Percentiles rank a stretch among this genome's conserved stretches.
These are phyloP conservation scores for Drosophila pseudotakahashii DNA, from an alignment of 2,888 invertebrate genomes.

Conservation along the genomic window DNA sequence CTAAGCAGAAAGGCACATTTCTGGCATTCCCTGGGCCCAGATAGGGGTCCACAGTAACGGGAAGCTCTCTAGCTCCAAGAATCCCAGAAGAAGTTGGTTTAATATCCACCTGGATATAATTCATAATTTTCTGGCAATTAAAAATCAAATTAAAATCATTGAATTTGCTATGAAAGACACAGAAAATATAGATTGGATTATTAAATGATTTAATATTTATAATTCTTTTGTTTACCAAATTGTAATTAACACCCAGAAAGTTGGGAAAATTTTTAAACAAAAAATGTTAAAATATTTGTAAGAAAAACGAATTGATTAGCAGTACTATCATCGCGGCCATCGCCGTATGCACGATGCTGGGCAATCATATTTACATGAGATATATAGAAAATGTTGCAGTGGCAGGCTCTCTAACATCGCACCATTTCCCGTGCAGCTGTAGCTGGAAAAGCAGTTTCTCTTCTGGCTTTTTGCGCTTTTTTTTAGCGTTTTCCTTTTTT, in stretches of 20 bases:
- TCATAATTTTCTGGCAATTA: too few relatives aligned
- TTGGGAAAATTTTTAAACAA: too few relatives aligned
- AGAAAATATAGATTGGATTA: too few relatives aligned
- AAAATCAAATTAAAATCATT: too few relatives aligned
- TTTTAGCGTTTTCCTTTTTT: not conserved
- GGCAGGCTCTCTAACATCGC: constrained; percentile 36
- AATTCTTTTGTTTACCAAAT: too few relatives aligned
- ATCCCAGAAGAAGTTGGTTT: not conserved
- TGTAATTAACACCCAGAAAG: too few relatives aligned
- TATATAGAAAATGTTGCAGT: constrained; percentile 59
- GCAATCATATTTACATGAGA: constrained; percentile 69
- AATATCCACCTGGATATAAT: not conserved
- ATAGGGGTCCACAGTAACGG: constrained; percentile 5
- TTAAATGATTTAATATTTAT: too few relatives aligned
- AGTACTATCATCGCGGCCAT: constrained; percentile 2
- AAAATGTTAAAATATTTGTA: not conserved
- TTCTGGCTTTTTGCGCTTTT: constrained; percentile 48
- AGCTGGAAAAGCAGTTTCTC: constrained; percentile 40
- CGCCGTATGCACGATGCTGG: constrained; percentile 13
- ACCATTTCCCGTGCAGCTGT: constrained; percentile 25
- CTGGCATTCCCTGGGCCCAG: constrained; percentile 32
- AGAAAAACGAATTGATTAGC: not conserved
- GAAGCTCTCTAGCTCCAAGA: not conserved
- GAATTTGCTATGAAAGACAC: too few relatives aligned
- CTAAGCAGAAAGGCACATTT: constrained; percentile 62